Evolutionary conservation across 2,113 vertebrate species (phyloP), one percentile per base, ranked within the genome.

Genomic region (Lepisosteus oculatus): DNA sequence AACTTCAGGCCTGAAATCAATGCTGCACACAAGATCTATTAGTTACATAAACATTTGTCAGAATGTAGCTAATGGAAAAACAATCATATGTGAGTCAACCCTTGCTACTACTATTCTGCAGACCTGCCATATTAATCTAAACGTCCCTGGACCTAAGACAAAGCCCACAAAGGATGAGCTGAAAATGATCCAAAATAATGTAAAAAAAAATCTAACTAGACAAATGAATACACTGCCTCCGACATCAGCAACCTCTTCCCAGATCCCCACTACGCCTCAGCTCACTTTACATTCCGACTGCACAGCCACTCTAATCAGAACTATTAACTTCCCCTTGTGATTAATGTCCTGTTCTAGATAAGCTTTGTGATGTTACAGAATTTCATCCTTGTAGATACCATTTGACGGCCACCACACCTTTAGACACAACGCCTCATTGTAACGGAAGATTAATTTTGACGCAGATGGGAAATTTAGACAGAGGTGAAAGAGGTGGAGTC

Each of bases 311-410:
- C 76, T 75, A 45, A 80, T 79, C 75, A 75, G 71, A 70, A 59
- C 43, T 71, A 77, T 81, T 72, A 83, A 61, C 71, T 72, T 67
- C 47, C 72, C 57, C 44, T 67, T 59, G 29, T 77, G 74, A 79
- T 76, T 54, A 72, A 81, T 75, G 63, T 15, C 64, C 68, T 54
- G 17, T 43, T 65, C 51, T 15, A 14, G 67, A n/a, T n/a, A 41
- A 55, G 7, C 56, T 59, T 12, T 4, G 3, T n/a, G 13, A 59
- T 59, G 56, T 59, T n/a, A 59, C n/a, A n/a, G 56, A 59, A 59
- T 59, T n/a, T n/a, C 12, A 8, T 59, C 56, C 11, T 59, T 59
- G 56, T n/a, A 59, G 56, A 59, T 59, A 12, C 56, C 7, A n/a
- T 12, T 12, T 59, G 56, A 59, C 3, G 13, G 56, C 56, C n/a